phyloP scores from a whole-genome alignment of 2,888 invertebrate species.

The Troides helena region DNA sequence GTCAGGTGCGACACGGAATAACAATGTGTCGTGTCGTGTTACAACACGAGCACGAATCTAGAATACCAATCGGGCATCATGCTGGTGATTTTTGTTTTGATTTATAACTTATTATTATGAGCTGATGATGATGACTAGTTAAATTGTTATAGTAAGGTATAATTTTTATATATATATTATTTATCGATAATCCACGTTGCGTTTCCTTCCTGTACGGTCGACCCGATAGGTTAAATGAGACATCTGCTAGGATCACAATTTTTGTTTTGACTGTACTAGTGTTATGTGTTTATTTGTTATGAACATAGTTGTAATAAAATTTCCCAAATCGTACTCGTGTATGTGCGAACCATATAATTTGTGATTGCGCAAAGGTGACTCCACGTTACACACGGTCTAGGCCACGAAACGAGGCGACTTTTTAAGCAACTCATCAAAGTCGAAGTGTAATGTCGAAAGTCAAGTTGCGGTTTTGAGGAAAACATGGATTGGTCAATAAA shows the following conservation, averaged over 20 bases:
- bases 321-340: too few species aligned
- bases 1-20: slow-evolving; percentile 21
- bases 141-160: too few species aligned
- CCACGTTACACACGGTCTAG: slow-evolving; percentile 7
- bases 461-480: neutral
- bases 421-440: slow-evolving; percentile 13
- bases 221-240: too few species aligned
- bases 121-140: too few species aligned
- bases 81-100: neutral
- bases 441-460: slow-evolving; percentile 4
- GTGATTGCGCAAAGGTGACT: slow-evolving; percentile 11
- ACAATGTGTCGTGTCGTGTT: slow-evolving; percentile 23
- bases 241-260: too few species aligned
- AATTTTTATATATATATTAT: too few species aligned
- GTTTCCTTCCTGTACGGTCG: too few species aligned
- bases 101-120: too few species aligned
- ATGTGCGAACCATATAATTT: neutral
- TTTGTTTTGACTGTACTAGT: too few species aligned
- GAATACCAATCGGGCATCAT: slow-evolving; percentile 4
- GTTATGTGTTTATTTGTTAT: too few species aligned
- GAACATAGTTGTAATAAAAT: too few species aligned
- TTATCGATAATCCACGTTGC: too few species aligned
- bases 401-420: slow-evolving; percentile 18
- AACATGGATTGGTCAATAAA: neutral
- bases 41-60: slow-evolving; percentile 11